These are phyloP conservation scores for Mesochorus sp. DNA, from an alignment of 2,888 invertebrate species.

Conservation along the genomic window DNA sequence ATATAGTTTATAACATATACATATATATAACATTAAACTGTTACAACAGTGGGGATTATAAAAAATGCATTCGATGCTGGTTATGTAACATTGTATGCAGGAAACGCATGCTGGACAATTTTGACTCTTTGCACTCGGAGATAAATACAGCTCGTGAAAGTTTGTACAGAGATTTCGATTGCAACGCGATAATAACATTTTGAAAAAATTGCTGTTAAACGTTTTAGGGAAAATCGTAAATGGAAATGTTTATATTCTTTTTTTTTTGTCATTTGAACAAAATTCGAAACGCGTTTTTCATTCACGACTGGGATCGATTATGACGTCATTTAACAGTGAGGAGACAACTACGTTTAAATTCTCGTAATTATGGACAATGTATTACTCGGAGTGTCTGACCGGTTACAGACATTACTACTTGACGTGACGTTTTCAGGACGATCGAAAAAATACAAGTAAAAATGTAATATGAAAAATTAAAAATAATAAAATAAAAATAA, in stretches of 20 bases:
- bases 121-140: constrained; percentile 75
- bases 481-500: too few species aligned
- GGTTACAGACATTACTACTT: constrained; percentile 27
- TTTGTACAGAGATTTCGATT: not conserved
- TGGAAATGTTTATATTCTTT: not conserved
- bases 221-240: not conserved
- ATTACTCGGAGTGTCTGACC: constrained; percentile 6
- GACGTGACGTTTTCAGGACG: not conserved
- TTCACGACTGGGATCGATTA: not conserved
- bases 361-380: not conserved
- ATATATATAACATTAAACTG: constrained; percentile 65
- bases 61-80: constrained; percentile 76
- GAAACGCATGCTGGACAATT: constrained; percentile 76
- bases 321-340: not conserved
- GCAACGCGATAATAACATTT: not conserved
- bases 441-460: constrained; percentile 8
- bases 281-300: not conserved
- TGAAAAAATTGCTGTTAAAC: not conserved
- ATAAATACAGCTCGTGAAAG: constrained; percentile 75
- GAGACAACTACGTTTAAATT: not conserved
- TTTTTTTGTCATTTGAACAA: not conserved
- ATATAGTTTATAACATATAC: constrained; percentile 63
- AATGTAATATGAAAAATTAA: too few species aligned
- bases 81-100: constrained; percentile 69
- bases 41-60: constrained; percentile 61